Evolutionary conservation across 2,797 vertebrate genomes (phyloP).

Genomic region (Malurus leucopterus): DNA sequence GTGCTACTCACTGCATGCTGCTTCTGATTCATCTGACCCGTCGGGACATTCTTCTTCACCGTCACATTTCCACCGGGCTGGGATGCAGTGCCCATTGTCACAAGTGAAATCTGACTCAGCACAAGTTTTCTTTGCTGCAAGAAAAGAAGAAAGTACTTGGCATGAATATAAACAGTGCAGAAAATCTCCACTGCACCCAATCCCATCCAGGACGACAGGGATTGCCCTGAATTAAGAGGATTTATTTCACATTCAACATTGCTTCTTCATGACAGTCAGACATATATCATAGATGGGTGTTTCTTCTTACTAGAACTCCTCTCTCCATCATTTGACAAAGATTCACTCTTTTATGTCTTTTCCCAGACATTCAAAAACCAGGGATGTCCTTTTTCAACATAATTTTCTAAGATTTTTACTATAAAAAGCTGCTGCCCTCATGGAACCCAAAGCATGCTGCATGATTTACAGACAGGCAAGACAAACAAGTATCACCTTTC

Average conservation of each 20-base stretch:
- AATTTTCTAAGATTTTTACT: not conserved
- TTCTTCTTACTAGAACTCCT: not conserved
- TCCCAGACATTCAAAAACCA: not conserved
- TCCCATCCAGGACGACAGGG: fast-evolving
- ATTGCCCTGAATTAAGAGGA: not conserved
- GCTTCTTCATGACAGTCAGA: not conserved
- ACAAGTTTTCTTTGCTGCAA: slow-evolving; percentile 91
- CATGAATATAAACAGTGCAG: not conserved
- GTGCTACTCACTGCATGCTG: slow-evolving; percentile 88
- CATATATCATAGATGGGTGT: not conserved
- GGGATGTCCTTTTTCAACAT: not conserved
- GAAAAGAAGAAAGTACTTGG: not conserved
- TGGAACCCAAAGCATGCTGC: not conserved
- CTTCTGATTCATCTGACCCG: slow-evolving; percentile 89
- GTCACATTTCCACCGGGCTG: slow-evolving; percentile 90
- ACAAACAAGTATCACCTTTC: not conserved
- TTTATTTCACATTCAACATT: not conserved
- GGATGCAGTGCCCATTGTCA: slow-evolving; percentile 91
- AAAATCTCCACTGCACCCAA: not conserved
- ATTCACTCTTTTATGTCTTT: not conserved
- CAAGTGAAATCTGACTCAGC: slow-evolving; percentile 91
- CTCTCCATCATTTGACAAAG: not conserved
- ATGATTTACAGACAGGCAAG: not conserved
- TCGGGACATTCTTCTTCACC: slow-evolving; percentile 92
- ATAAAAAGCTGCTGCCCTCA: not conserved